Base-by-base conservation (phyloP, 2,888 invertebrate genomes). In the Chelonus formosanus region DNA sequence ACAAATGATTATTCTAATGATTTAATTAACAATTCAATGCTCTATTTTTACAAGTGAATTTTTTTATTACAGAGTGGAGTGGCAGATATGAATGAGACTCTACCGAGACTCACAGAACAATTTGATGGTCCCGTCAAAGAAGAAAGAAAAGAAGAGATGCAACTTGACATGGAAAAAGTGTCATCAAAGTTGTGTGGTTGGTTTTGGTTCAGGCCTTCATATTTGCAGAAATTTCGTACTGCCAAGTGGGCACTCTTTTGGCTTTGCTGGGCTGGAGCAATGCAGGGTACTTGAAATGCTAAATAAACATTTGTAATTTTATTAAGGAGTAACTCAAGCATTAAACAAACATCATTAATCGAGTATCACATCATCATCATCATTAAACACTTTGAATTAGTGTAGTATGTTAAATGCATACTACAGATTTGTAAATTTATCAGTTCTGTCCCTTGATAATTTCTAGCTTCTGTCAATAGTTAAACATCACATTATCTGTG, bases 191-290 rank as follows among this genome's bases (percentile, higher is more conserved):
- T 75, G 60, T 93, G 91, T 79, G 92, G 92, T 40, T 92, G 92
- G 91, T 87, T 89, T 4, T 84, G 86, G 75, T 86, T 90, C 77
- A 85, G 88, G 60, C 92, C 92, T 0, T 76, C 82, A 47, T 89
- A 87, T 84, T 86, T 92, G 70, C 92, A 92, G 84, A 82, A 87
- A 61, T 92, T 92, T 84, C 86, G 91, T 20, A 90, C 89, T 1
- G 89, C 93, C 10, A 91, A 91, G 79, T 93, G 93, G 91, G 91
- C 92, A 32, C 87, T 93, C 3, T 91, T 93, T 84, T 93, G 91
- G 89, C 85, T 94, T 0, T 93, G 93, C 81, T 91, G 91, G 90
- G 92, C 91, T 4, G 92, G 91, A 0, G 91, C 91, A 47, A 87
- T 93, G 78, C 93, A 94, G 87, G 92, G 92, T 91, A 78, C 7